Evolutionary conservation across 1,140 invertebrate genomes (phyloP), one percentile per base, ranked within the genome.

Genomic region (Heliconius congener): DNA sequence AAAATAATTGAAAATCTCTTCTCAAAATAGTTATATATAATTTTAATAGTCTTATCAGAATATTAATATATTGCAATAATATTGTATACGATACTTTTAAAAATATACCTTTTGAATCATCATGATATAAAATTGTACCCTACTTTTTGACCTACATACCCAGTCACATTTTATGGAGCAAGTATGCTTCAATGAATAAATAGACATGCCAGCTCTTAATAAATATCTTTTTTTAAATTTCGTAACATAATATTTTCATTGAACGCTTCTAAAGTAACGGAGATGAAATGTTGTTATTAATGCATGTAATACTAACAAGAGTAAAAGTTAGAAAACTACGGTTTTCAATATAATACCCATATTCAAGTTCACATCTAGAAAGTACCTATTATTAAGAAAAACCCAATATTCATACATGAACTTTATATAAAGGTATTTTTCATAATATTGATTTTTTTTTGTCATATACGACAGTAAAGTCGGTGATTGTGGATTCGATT

Each of bases 191-290:
- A 78, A 78, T 76, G 76, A 75, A 60, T 77, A 77, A 70, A 77
- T 72, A 81, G 76, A 77, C 27, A 52, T n/a, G 71, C 23, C 37
- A 27, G 72, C 73, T 77, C 52, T 57, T 79, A 74, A 72, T 80
- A 79, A 42, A 77, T 71, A 66, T 27, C 52, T 13, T 75, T 78
- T 81, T 78, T 80, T 52, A 8, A 46, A 81, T 88, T 88, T 82
- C 79, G 27, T 72, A 52, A 74, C 19, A 71, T 30, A 73, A 74
- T 39, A 75, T 57, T 78, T 72, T 66, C 23, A 60, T 78, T 66
- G 46, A 73, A 30, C 9, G 9, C 60, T 66, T 30, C 13, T 13
- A 57, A 27, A 30, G 23, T 66, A 66, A 11, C n/a, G 1, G 1
- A 23, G 8, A 60, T 57, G 55, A 57, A 57, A 57, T 3, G 9